Evolutionary conservation across 1,140 invertebrate genomes (phyloP).

Genomic region (Penaeus chinensis): DNA sequence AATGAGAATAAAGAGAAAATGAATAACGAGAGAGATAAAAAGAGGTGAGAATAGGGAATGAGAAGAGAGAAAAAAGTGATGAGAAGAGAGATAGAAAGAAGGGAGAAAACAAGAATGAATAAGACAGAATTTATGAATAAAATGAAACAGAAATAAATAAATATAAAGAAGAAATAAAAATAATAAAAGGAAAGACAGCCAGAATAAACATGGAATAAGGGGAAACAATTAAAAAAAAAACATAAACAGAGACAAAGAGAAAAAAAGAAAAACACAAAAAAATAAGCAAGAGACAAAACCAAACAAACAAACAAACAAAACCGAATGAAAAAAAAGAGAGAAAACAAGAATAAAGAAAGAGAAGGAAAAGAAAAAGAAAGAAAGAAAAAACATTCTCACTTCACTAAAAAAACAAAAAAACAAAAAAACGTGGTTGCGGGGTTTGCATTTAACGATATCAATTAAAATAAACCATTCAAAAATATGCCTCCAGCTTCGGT

Average conservation of each 20-base stretch:
- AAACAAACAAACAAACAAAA: not conserved
- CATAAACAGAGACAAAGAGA: not conserved
- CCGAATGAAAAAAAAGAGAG: not conserved
- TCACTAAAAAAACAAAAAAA: not conserved
- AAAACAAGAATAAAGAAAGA: not conserved
- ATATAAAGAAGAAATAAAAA: not conserved
- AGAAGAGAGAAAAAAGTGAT: too few relatives aligned
- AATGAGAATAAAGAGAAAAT: too few relatives aligned
- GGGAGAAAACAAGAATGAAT: too few relatives aligned
- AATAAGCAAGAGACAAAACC: not conserved
- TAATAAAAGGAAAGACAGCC: too few relatives aligned
- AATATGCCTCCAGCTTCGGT: not conserved
- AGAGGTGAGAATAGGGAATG: too few relatives aligned
- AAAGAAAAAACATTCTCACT: not conserved
- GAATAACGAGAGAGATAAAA: too few relatives aligned
- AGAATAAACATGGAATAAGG: slow-evolving; percentile 16
- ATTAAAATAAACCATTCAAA: not conserved
- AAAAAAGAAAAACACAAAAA: slow-evolving; percentile 1
- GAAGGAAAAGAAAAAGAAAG: not conserved
- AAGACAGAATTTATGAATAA: too few relatives aligned
- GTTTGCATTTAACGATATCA: too few relatives aligned
- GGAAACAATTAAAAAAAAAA: not conserved
- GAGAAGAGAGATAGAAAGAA: too few relatives aligned
- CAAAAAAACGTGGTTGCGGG: too few relatives aligned
- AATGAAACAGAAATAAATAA: too few relatives aligned